These are phyloP conservation scores for Ormyrus nitidulus DNA, from an alignment of 2,888 invertebrate genomes.

Conservation along the genomic window DNA sequence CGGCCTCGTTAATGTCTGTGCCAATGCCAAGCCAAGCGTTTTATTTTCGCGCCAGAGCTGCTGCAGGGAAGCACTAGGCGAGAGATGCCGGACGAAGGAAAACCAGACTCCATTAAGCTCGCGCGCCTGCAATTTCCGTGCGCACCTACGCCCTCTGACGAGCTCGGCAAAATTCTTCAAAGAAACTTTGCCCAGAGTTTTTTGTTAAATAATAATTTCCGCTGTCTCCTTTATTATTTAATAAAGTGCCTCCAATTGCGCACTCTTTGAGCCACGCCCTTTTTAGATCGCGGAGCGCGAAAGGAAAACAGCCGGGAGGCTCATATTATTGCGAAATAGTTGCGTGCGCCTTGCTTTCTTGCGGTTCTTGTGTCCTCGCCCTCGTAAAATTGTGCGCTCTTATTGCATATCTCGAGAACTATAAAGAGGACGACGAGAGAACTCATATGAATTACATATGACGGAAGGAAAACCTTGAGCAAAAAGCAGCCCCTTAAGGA, in stretches of 20 bases:
- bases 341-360: constrained; percentile 4
- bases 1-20: constrained; percentile 3
- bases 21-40: constrained; percentile 40
- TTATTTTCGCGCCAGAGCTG: constrained; percentile 18
- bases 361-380: constrained; percentile 1
- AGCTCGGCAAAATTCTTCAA: no score
- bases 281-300: background rate
- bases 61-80: background rate
- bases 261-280: background rate
- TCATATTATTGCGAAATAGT: constrained; percentile 42
- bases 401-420: constrained; percentile 31
- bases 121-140: background rate
- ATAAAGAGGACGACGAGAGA: constrained; percentile 16
- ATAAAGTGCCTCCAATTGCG: constrained; percentile 25
- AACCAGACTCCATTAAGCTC: constrained; percentile 26
- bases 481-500: background rate
- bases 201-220: constrained; percentile 41
- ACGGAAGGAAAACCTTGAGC: background rate
- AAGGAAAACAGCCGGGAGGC: no score
- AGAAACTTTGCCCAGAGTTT: background rate
- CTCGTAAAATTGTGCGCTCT: constrained; percentile 16
- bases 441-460: constrained; percentile 30
- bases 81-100: constrained; percentile 20
- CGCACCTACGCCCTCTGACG: no score
- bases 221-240: background rate